phyloP scores from a whole-genome alignment of 1,140 invertebrate genomes.

The Leptinotarsa texana region DNA sequence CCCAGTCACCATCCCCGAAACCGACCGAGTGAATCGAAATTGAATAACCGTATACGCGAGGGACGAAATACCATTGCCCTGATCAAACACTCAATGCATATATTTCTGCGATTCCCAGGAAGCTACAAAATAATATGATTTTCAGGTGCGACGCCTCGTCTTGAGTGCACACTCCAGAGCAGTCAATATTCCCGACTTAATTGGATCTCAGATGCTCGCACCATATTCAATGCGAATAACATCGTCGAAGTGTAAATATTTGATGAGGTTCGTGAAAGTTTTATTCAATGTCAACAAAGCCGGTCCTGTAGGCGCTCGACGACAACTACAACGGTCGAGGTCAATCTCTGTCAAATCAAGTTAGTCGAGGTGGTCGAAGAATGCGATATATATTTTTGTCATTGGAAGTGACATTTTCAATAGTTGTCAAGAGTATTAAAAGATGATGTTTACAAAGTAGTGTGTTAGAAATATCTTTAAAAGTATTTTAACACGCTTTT shows the following conservation, averaged over 20 bases:
- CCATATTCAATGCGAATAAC: neutral
- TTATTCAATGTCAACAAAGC: constrained; percentile 8
- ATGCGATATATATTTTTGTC: too few species aligned
- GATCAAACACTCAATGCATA: constrained; percentile 5
- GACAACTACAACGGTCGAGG: neutral
- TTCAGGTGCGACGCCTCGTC: neutral
- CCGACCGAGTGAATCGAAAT: too few species aligned
- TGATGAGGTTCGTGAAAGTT: constrained; percentile 3
- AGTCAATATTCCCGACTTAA: constrained; percentile 6
- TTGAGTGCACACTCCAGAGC: neutral
- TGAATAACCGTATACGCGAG: neutral
- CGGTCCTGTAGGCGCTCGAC: neutral
- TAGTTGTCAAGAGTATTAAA: too few species aligned
- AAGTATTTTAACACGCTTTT: too few species aligned
- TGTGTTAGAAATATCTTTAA: too few species aligned
- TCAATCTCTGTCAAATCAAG: neutral
- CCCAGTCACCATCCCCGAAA: too few species aligned
- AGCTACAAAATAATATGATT: constrained; percentile 6
- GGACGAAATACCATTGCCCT: neutral
- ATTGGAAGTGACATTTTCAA: too few species aligned
- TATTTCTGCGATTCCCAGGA: neutral
- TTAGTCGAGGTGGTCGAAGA: too few species aligned
- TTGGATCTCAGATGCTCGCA: neutral
- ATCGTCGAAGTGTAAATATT: neutral
- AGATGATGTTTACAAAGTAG: too few species aligned